Conservation (phyloP, 1,140 invertebrate genomes). For the Hycleus cichorii region DNA sequence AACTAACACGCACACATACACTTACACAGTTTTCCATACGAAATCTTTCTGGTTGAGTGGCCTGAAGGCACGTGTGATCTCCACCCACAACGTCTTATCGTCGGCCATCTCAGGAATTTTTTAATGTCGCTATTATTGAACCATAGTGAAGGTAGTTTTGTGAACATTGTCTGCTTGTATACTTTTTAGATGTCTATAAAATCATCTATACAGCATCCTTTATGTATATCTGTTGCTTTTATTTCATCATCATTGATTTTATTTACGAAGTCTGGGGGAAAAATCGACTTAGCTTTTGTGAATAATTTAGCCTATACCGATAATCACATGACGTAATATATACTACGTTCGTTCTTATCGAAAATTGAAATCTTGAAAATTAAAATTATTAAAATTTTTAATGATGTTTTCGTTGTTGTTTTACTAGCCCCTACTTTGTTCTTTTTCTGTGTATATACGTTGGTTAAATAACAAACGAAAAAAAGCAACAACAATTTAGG, state of each 20-base stretch:
- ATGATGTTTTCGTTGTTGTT: too few relatives aligned
- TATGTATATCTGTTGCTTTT: too few relatives aligned
- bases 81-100: constrained; percentile 29
- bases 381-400: not conserved
- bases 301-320: constrained; percentile 7
- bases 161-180: constrained; percentile 23
- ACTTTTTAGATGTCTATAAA: constrained; percentile 20
- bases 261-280: too few relatives aligned
- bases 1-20: too few relatives aligned
- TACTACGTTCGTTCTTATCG: not conserved
- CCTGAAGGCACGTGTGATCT: constrained; percentile 25
- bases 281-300: not conserved
- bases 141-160: constrained; percentile 1
- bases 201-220: not conserved
- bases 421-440: too few relatives aligned
- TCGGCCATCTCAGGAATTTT: constrained; percentile 29
- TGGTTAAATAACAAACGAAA: too few relatives aligned
- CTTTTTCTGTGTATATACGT: too few relatives aligned
- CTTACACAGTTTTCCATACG: too few relatives aligned
- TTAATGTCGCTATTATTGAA: constrained; percentile 33
- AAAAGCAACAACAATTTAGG: too few relatives aligned
- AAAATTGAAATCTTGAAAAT: constrained; percentile 11
- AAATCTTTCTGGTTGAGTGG: constrained; percentile 8
- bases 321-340: constrained; percentile 9
- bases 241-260: too few relatives aligned